Evolutionary conservation across 2,797 vertebrate species (phyloP).

Genomic region (Ambastaia sidthimunki): DNA sequence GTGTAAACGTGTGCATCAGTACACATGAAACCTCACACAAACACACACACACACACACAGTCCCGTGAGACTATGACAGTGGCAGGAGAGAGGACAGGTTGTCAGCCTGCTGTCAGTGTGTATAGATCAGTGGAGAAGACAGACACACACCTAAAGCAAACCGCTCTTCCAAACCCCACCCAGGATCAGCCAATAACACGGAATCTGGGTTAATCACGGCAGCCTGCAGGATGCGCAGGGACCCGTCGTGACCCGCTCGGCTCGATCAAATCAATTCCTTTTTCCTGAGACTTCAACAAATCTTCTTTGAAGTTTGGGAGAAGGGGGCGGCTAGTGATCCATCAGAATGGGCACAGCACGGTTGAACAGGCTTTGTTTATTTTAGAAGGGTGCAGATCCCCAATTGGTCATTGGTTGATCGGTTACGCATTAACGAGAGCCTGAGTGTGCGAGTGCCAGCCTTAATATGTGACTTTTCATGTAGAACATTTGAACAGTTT

Average conservation of each 20-base stretch:
- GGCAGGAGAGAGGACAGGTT: conserved; percentile 50
- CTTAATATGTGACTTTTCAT: not conserved
- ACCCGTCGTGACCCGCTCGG: conserved; percentile 68
- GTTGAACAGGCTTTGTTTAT: conserved; percentile 56
- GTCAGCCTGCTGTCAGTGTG: conserved; percentile 52
- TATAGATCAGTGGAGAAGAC: conserved; percentile 52
- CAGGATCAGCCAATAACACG: conserved; percentile 63
- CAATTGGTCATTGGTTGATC: conserved; percentile 8
- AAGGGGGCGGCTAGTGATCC: conserved; percentile 38
- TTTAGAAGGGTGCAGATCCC: conserved; percentile 9
- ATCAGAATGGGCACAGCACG: conserved; percentile 57
- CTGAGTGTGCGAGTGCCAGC: not conserved
- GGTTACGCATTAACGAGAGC: conserved; percentile 30
- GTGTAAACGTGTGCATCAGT: conserved; percentile 41
- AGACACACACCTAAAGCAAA: conserved; percentile 48
- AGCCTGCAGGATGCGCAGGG: conserved; percentile 32
- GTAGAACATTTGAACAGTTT: not conserved
- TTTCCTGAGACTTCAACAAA: conserved; percentile 69
- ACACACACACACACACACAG: not conserved
- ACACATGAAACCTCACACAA: conserved; percentile 31
- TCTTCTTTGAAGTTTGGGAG: conserved; percentile 71
- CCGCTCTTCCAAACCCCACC: conserved; percentile 51
- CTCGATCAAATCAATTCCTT: conserved; percentile 73
- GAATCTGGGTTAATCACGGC: conserved; percentile 36
- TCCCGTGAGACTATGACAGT: conserved; percentile 49